These are phyloP conservation scores for Lissonota sp. DNA, from an alignment of 2,888 invertebrate genomes.

Conservation along the genomic window DNA sequence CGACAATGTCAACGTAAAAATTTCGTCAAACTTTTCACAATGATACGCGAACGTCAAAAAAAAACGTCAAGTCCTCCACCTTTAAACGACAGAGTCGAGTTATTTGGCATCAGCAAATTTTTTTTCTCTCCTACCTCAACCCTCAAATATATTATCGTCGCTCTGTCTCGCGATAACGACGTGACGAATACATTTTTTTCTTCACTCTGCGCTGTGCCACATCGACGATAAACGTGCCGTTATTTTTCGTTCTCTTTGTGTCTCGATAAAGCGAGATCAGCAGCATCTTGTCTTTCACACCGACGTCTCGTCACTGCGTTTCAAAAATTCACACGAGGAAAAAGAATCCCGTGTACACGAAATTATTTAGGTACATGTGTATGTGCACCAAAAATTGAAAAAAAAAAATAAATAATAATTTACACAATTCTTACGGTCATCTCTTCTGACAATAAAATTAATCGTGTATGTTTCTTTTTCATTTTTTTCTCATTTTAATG, in stretches of 20 bases:
- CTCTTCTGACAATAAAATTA: background rate
- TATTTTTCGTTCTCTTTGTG: background rate
- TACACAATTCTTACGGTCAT: background rate
- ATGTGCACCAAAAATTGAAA: background rate
- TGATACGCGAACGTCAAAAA: constrained; percentile 27
- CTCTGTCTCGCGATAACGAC: constrained; percentile 22
- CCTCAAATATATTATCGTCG: constrained; percentile 17
- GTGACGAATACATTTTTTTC: constrained; percentile 14
- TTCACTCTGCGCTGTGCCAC: constrained; percentile 24
- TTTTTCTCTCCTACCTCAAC: background rate
- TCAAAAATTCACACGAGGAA: constrained; percentile 17
- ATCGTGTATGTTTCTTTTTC: background rate
- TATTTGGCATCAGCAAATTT: no score
- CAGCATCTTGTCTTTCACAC: constrained; percentile 36
- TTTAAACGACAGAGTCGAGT: constrained; percentile 41
- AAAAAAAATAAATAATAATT: constrained; percentile 10
- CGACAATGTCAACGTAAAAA: constrained; percentile 8
- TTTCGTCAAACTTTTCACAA: constrained; percentile 18
- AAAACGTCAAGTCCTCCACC: constrained; percentile 14
- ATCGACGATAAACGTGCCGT: background rate
- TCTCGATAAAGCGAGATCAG: constrained; percentile 8
- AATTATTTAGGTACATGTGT: background rate
- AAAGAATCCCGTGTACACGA: background rate
- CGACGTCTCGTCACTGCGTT: background rate
- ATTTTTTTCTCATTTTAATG: background rate